Conservation (phyloP, 2,888 invertebrate genomes). For the Xanthorhoe designata region DNA sequence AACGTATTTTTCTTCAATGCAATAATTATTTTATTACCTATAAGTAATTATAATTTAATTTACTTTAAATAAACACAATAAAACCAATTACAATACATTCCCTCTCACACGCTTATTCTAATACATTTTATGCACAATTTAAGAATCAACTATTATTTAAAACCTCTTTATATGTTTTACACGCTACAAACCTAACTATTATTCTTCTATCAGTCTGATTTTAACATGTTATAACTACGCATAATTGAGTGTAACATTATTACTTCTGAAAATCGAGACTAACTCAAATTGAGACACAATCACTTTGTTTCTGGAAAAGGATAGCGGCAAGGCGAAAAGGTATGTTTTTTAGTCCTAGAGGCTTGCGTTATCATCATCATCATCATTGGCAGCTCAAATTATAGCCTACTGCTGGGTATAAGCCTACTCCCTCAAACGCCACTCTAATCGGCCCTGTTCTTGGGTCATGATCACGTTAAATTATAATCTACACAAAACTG, state of each 20-base stretch:
- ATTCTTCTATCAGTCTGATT: constrained; percentile 74
- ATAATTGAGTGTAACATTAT: constrained; percentile 16
- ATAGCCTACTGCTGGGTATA: no score
- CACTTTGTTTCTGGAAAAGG: no score
- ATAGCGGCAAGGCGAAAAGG: no score
- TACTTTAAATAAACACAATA: not conserved
- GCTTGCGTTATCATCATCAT: no score
- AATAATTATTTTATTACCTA: not conserved
- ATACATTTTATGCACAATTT: constrained; percentile 25
- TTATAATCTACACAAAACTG: no score
- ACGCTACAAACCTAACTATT: constrained; percentile 38
- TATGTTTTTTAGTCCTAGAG: no score
- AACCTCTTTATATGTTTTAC: constrained; percentile 7
- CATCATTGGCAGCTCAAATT: no score
- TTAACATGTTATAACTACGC: constrained; percentile 60
- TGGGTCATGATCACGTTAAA: no score
- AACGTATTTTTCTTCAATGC: constrained; percentile 1
- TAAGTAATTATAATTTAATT: not conserved
- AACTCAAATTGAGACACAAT: no score
- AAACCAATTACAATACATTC: constrained; percentile 5
- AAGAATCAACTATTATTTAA: constrained; percentile 30
- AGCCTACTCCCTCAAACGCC: no score
- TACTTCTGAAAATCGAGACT: not conserved
- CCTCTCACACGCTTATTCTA: constrained; percentile 1
- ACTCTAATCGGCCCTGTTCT: no score